phyloP scores from a whole-genome alignment of 2,113 vertebrate species.

The Hirundichthys speculiger region DNA sequence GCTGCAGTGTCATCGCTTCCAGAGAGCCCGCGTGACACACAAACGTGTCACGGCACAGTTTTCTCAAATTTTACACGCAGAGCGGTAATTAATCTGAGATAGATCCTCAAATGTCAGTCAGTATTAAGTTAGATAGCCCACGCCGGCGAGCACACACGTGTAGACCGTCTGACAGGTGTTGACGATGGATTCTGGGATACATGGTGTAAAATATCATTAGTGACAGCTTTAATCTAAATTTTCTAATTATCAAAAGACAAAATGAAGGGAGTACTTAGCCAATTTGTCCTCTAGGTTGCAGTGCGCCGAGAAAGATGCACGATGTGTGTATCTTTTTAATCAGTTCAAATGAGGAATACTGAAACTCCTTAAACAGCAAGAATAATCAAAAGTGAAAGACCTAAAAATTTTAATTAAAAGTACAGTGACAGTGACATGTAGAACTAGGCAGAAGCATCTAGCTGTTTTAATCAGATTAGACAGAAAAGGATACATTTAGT shows the following conservation, averaged over 20 bases:
- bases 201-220: background rate
- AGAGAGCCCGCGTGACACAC: slow-evolving; percentile 29
- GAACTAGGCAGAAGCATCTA: slow-evolving; percentile 53
- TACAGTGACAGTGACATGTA: slow-evolving; percentile 44
- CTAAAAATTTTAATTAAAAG: slow-evolving; percentile 69
- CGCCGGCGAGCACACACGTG: background rate
- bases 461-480: slow-evolving; percentile 72
- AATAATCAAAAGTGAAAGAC: slow-evolving; percentile 68
- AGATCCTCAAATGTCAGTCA: background rate
- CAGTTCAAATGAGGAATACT: slow-evolving; percentile 30
- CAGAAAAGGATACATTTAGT: slow-evolving; percentile 68
- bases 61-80: slow-evolving; percentile 39
- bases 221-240: background rate
- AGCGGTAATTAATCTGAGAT: slow-evolving; percentile 23
- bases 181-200: background rate
- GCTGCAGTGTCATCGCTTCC: slow-evolving; percentile 40
- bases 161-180: background rate
- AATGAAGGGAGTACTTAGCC: background rate
- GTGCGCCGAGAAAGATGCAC: background rate
- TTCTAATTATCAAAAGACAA: slow-evolving; percentile 12
- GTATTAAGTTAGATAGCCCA: background rate
- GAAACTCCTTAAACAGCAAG: slow-evolving; percentile 51
- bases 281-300: slow-evolving; percentile 5
- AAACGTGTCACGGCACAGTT: too few species aligned
- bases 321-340: slow-evolving; percentile 8